phyloP scores from a whole-genome alignment of 2,113 vertebrate genomes.

The Desmodus rotundus region DNA sequence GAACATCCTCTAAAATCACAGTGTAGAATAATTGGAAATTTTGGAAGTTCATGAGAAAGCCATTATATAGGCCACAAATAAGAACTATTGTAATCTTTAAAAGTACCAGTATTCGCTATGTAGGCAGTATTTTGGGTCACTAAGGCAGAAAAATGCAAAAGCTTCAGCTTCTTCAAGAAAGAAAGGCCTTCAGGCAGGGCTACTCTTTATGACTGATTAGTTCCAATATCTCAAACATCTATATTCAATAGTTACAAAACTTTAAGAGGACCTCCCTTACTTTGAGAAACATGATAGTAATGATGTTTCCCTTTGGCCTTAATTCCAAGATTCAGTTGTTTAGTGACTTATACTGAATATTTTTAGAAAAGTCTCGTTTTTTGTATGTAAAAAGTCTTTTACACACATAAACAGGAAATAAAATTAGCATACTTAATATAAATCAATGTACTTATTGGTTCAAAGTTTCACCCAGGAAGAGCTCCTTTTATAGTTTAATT shows the following conservation, averaged over 20 bases:
- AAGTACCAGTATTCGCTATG: not conserved
- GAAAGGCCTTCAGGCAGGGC: not conserved
- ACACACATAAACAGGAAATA: not conserved
- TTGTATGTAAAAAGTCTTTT: not conserved
- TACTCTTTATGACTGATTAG: not conserved
- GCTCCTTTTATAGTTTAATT: not conserved
- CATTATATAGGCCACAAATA: not conserved
- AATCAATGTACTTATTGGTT: not conserved
- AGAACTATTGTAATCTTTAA: not conserved
- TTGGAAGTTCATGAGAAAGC: not conserved
- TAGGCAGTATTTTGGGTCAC: not conserved
- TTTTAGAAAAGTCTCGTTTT: not conserved
- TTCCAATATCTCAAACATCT: not conserved
- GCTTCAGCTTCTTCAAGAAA: not conserved
- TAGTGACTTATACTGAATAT: not conserved
- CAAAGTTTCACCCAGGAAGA: not conserved
- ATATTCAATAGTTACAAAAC: not conserved
- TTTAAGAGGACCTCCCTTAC: not conserved
- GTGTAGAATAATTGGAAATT: not conserved
- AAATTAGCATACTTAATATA: not conserved
- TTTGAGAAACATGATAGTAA: not conserved
- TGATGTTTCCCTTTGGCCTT: not conserved
- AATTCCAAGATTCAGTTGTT: not conserved
- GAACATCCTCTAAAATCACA: not conserved
- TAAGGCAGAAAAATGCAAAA: not conserved